phyloP scores from a whole-genome alignment of 2,888 invertebrate genomes.

The Stratiomys singularior region DNA sequence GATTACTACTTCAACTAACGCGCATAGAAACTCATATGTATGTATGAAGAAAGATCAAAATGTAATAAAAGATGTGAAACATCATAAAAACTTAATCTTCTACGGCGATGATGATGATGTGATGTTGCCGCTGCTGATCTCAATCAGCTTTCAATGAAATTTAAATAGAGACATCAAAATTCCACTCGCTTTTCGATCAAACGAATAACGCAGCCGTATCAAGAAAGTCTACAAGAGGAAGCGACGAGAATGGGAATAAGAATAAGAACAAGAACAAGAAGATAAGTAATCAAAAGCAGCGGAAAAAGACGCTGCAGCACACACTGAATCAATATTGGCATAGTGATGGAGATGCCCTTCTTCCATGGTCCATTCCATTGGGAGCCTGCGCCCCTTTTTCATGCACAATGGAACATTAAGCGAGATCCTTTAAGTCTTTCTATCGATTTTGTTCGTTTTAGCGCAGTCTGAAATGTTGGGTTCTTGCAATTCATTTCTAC shows the following conservation, averaged over 20 bases:
- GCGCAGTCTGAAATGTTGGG: too few species aligned
- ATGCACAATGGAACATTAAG: too few species aligned
- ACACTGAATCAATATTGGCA: too few species aligned
- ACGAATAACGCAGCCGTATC: background rate
- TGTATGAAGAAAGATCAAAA: background rate
- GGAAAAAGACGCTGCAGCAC: background rate
- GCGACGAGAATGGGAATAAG: background rate
- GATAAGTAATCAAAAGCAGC: background rate
- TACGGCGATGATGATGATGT: background rate
- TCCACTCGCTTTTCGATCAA: background rate
- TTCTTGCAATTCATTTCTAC: too few species aligned
- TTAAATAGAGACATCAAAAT: conserved; percentile 11
- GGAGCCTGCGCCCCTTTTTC: too few species aligned
- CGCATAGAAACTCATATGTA: too few species aligned
- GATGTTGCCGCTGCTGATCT: background rate
- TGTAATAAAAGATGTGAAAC: conserved; percentile 1
- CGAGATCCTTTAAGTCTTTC: too few species aligned
- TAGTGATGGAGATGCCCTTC: too few species aligned
- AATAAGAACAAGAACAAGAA: background rate
- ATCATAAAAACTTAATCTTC: background rate
- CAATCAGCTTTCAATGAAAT: conserved; percentile 4
- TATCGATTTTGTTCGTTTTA: too few species aligned
- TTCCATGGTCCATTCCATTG: too few species aligned
- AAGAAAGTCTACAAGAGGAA: background rate
- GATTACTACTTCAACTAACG: too few species aligned